These are phyloP conservation scores for Xenus cinereus DNA, from an alignment of 2,113 vertebrate genomes.

Conservation along the genomic window DNA sequence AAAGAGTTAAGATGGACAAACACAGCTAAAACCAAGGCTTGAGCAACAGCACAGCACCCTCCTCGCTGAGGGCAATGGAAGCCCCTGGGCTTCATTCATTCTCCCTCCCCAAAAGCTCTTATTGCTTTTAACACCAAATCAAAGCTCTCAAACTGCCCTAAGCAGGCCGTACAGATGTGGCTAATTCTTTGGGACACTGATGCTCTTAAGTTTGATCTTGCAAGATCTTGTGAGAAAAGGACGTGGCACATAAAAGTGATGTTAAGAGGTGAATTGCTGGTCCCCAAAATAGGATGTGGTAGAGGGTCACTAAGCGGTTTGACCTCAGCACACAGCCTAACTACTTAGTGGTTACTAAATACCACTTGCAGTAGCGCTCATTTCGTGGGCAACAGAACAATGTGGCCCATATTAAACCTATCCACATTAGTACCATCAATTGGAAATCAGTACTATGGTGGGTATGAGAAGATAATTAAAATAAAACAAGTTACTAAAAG, in stretches of 20 bases:
- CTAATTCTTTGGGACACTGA: background rate
- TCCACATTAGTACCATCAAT: background rate
- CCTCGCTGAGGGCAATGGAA: background rate
- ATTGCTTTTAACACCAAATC: background rate
- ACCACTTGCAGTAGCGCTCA: background rate
- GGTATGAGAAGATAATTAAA: constrained; percentile 3
- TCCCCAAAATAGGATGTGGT: background rate
- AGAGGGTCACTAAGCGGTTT: background rate
- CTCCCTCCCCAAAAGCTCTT: background rate
- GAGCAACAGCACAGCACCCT: background rate
- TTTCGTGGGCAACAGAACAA: background rate
- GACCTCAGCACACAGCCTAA: background rate
- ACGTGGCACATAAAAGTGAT: rapidly evolving
- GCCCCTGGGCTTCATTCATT: too few species aligned
- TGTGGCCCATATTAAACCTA: background rate
- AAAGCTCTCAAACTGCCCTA: background rate
- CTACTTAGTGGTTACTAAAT: background rate
- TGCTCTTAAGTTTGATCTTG: background rate
- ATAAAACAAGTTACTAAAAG: background rate
- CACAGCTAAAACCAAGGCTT: background rate
- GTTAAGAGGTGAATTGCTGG: background rate
- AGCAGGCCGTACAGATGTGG: background rate
- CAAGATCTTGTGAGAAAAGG: background rate
- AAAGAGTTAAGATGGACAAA: background rate
- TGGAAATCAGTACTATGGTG: background rate